Evolutionary conservation across 2,113 vertebrate species (phyloP).

Genomic region (Thomomys bottae): DNA sequence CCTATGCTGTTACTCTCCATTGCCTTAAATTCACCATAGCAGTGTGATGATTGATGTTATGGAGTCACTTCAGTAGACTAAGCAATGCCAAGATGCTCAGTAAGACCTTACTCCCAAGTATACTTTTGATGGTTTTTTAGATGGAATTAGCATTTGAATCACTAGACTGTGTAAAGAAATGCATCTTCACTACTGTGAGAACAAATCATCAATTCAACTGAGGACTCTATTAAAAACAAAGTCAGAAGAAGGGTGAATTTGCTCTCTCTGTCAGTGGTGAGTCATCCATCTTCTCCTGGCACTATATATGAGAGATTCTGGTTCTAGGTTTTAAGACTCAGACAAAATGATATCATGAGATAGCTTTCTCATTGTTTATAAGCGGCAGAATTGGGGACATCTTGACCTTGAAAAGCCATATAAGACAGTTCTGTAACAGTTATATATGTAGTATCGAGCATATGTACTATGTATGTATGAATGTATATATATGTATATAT

Average conservation of each 20-base stretch:
- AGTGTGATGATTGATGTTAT: neutral
- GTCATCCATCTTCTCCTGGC: fast-evolving
- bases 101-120: neutral
- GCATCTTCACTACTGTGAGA: too few relatives aligned
- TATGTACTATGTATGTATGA: neutral
- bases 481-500: neutral
- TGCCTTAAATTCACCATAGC: neutral
- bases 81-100: neutral
- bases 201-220: neutral
- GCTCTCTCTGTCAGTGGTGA: neutral
- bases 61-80: neutral
- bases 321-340: neutral
- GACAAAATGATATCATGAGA: neutral
- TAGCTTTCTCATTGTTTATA: neutral
- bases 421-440: neutral
- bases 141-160: neutral
- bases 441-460: neutral
- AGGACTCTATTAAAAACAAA: neutral
- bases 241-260: neutral
- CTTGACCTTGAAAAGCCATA: too few relatives aligned
- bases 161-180: neutral
- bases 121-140: neutral
- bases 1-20: neutral
- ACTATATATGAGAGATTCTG: neutral
- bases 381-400: fast-evolving